Evolutionary conservation across 2,888 invertebrate species (phyloP), one percentile per base, ranked within the genome.

Genomic region (Sepiola atlantica): DNA sequence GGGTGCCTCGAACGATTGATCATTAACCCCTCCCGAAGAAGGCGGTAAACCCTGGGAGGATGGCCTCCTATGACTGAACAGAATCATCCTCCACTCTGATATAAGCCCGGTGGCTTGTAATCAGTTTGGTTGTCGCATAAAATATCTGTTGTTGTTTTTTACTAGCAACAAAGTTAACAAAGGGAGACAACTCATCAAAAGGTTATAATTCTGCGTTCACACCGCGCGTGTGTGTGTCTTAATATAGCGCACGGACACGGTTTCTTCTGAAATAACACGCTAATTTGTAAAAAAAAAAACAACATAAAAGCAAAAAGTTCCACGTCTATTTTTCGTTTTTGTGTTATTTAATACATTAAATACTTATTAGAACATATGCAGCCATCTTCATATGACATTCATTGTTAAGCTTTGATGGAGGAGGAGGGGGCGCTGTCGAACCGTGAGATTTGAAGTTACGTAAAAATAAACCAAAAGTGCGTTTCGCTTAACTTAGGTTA

Each of bases 151-250:
- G 2, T 45, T 45, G 2, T 45, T 45, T 18, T 77, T 77, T 77
- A n/a, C n/a, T 16, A 16, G 1, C 14, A 77, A n/a, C 1, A n/a
- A n/a, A 77, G 77, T 77, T 77, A 77, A n/a, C 14, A 16, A 77
- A 77, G 77, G 77, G 77, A 77, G 77, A n/a, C n/a, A 77, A 77
- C 77, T 77, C 77, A 77, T 77, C n/a, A 77, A 77, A 77, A n/a
- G 77, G 18, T 77, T 12, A 77, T n/a, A 77, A 77, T n/a, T 77
- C 77, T 14, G n/a, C 12, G 77, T 77, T 16, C 14, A 32, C n/a
- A 77, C 16, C 77, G 32, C 2, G 32, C 28, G 45, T 8, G 8
- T 45, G 45, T 8, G 45, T 45, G 45, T 45, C 24, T 61, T 61
- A 61, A 24, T 28, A 61, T 8, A 61, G 61, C 61, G 28, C 61